Evolutionary conservation across 2,113 vertebrate genomes (phyloP).

Genomic region (Macquaria australasica): DNA sequence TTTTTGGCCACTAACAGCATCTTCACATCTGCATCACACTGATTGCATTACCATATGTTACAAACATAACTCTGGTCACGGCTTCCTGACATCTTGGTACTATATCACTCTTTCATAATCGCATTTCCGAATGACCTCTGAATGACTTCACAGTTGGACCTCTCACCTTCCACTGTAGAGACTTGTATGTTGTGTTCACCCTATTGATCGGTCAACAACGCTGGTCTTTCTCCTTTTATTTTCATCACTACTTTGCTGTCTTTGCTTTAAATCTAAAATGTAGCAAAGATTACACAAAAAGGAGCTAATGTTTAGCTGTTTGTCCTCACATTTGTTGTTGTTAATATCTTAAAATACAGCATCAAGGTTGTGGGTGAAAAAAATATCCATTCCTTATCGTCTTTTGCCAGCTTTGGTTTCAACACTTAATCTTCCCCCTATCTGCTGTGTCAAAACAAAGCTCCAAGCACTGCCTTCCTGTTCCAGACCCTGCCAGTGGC

Average conservation of each 20-base stretch:
- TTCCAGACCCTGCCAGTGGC: conserved; percentile 48
- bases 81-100: background rate
- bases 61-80: conserved; percentile 16
- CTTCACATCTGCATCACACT: conserved; percentile 45
- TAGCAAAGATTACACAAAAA: conserved; percentile 7
- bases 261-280: background rate
- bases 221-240: background rate
- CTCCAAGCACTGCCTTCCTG: conserved; percentile 36
- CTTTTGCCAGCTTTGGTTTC: conserved; percentile 66
- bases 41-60: conserved; percentile 43
- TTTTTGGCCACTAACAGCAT: conserved; percentile 40
- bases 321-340: conserved; percentile 26
- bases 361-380: conserved; percentile 12
- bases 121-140: conserved; percentile 19
- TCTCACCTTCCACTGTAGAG: conserved; percentile 35
- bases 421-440: conserved; percentile 67
- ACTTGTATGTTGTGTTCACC: conserved; percentile 11
- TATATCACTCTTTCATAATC: conserved; percentile 14
- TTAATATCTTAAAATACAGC: conserved; percentile 49
- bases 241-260: conserved; percentile 10
- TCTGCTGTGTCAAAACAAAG: conserved; percentile 70
- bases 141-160: conserved; percentile 24
- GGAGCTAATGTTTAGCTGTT: background rate
- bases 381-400: conserved; percentile 55
- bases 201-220: conserved; percentile 24